These are phyloP conservation scores for Leuciscus idus DNA, from an alignment of 2,113 vertebrate genomes.

Conservation along the genomic window DNA sequence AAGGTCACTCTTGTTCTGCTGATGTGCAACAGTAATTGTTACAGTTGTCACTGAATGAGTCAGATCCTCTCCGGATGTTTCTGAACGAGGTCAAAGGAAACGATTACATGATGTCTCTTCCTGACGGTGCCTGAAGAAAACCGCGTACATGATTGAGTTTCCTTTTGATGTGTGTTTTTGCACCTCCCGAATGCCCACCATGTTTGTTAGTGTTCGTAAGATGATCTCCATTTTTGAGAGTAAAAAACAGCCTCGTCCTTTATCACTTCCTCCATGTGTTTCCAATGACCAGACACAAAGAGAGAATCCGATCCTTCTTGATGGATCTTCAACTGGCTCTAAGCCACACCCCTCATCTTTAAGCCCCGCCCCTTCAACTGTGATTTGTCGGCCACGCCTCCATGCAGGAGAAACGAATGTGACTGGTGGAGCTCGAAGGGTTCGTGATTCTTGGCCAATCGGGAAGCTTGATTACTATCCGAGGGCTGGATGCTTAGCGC, in stretches of 20 bases:
- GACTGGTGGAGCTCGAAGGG: background rate
- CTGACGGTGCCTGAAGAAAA: background rate
- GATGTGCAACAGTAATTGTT: background rate
- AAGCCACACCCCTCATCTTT: background rate
- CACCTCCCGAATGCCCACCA: constrained; percentile 29
- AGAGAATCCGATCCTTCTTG: background rate
- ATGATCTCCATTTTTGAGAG: constrained; percentile 60
- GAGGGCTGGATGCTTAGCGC: background rate
- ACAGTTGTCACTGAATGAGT: background rate
- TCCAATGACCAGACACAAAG: background rate
- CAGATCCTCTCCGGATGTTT: background rate
- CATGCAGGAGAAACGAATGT: background rate
- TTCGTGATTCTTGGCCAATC: constrained; percentile 59
- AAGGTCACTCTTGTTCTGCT: background rate
- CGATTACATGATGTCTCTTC: background rate
- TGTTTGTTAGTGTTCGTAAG: constrained; percentile 65
- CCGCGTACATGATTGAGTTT: background rate
- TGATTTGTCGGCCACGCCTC: constrained; percentile 8
- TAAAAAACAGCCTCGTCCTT: constrained; percentile 45
- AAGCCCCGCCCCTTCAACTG: background rate
- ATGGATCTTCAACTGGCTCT: background rate
- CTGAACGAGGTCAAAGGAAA: background rate
- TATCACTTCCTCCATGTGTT: constrained; percentile 26
- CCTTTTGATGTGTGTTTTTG: constrained; percentile 34
- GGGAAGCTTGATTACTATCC: constrained; percentile 32